Evolutionary conservation across 1,140 invertebrate genomes (phyloP).

Genomic region (Magallana gigas): DNA sequence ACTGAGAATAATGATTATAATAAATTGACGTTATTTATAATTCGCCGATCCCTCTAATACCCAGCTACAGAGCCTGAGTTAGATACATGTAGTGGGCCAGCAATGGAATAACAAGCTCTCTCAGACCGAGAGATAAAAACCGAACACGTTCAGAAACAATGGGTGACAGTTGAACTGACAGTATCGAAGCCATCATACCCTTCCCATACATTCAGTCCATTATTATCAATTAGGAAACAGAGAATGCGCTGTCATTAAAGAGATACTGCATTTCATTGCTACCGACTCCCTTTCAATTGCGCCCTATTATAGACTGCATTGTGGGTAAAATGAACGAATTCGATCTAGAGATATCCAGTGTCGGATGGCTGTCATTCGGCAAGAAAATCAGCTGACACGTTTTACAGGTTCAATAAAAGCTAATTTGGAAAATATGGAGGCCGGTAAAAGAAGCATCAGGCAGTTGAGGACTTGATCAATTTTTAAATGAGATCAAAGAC

Average conservation of each 20-base stretch:
- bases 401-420: conserved; percentile 39
- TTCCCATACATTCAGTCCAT: conserved; percentile 26
- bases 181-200: conserved; percentile 19
- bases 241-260: conserved; percentile 39
- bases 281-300: conserved; percentile 32
- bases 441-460: not conserved
- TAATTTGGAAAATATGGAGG: conserved; percentile 44
- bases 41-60: too few species aligned
- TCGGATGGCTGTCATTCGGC: conserved; percentile 7
- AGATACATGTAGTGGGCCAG: too few species aligned
- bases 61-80: too few species aligned
- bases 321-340: conserved; percentile 43
- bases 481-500: conserved; percentile 30
- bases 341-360: conserved; percentile 38
- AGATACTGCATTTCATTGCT: conserved; percentile 11
- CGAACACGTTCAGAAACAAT: conserved; percentile 22
- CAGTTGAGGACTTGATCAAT: conserved; percentile 24
- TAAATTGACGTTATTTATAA: too few species aligned
- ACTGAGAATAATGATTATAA: too few species aligned
- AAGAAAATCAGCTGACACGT: conserved; percentile 13
- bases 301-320: conserved; percentile 21
- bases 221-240: conserved; percentile 44
- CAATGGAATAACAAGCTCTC: too few species aligned
- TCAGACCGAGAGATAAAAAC: conserved; percentile 8
- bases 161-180: conserved; percentile 30